Evolutionary conservation across 2,888 invertebrate species (phyloP).

Genomic region (Acrobasis suavella): DNA sequence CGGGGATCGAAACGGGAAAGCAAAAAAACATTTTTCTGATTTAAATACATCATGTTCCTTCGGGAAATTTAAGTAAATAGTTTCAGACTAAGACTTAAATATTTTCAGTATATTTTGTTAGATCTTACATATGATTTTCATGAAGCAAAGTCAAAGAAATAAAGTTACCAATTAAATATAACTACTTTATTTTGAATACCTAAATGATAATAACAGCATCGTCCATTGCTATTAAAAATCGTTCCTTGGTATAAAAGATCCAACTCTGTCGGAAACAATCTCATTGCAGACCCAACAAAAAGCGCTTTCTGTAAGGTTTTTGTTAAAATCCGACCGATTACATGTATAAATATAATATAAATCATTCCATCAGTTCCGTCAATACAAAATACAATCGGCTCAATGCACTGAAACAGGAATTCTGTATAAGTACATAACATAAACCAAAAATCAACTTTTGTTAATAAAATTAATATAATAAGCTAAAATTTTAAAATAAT

Average conservation of each 20-base stretch:
- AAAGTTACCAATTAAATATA: conserved; percentile 24
- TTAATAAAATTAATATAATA: too few relatives aligned
- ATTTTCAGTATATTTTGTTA: too few relatives aligned
- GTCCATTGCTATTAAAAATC: neutral
- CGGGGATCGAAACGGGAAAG: too few relatives aligned
- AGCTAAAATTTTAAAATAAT: neutral
- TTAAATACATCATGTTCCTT: too few relatives aligned
- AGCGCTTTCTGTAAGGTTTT: neutral
- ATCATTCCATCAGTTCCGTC: neutral
- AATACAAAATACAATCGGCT: neutral
- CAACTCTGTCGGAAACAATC: neutral
- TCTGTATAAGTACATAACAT: neutral
- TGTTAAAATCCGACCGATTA: neutral
- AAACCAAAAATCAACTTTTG: neutral
- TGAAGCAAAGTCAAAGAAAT: neutral
- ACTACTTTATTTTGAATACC: conserved; percentile 41
- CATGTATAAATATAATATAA: neutral
- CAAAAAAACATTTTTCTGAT: too few relatives aligned
- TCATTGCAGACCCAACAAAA: neutral
- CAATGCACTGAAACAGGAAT: neutral
- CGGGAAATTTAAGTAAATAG: too few relatives aligned
- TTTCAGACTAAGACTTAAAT: too few relatives aligned
- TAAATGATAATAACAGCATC: conserved; percentile 10
- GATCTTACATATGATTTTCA: too few relatives aligned
- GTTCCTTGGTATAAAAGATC: neutral